phyloP scores from a whole-genome alignment of 2,888 invertebrate genomes.

The Maniola hyperantus region DNA sequence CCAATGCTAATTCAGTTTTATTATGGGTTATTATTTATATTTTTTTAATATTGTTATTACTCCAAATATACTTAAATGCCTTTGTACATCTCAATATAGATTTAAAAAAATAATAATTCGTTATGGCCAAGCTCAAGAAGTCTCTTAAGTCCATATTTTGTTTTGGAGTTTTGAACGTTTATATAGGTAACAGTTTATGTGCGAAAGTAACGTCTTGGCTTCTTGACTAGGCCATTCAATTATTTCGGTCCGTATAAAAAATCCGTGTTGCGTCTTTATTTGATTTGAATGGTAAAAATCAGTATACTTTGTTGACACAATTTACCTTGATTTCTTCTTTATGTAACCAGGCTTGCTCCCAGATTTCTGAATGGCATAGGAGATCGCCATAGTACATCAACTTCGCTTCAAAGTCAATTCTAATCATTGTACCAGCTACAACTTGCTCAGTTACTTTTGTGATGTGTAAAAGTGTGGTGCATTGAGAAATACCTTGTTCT shows the following conservation, averaged over 20 bases:
- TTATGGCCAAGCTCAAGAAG: no score
- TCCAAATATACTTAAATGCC: no score
- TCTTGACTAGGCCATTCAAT: background rate
- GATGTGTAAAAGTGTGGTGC: background rate
- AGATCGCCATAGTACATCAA: background rate
- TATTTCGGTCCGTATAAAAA: no score
- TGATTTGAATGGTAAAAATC: background rate
- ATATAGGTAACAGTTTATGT: no score
- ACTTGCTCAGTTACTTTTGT: constrained; percentile 14
- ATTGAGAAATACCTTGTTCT: background rate
- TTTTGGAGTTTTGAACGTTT: no score
- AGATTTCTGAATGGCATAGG: constrained; percentile 10
- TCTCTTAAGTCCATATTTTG: no score
- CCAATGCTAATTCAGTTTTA: background rate
- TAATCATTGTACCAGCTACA: constrained; percentile 15
- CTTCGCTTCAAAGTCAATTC: constrained; percentile 8
- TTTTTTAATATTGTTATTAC: background rate
- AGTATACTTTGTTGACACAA: background rate
- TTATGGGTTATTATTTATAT: no score
- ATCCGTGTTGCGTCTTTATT: background rate
- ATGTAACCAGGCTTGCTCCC: constrained; percentile 6
- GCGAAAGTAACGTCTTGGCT: no score
- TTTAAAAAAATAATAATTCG: no score
- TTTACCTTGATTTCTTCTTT: constrained; percentile 7
- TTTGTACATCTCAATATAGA: no score